Evolutionary conservation across 2,888 invertebrate genomes (phyloP), one percentile per base, ranked within the genome.

Genomic region (Limnephilus auricula): DNA sequence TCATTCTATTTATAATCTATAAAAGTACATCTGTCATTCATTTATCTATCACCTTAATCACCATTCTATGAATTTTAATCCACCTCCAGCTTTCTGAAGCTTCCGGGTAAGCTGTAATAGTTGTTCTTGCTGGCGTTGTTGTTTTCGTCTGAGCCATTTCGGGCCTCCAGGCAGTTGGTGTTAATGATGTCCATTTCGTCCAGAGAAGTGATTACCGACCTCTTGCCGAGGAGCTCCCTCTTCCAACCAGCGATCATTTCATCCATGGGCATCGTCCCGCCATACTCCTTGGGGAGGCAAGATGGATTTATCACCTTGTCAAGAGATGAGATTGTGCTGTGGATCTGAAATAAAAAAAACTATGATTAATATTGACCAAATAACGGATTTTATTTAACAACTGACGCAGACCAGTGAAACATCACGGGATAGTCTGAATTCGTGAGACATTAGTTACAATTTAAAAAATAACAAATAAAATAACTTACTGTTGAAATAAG

Each of bases 231-330:
- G 65, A 98, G 94, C 93, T 98, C 96, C 79, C 96, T 95, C 93
- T 97, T 97, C 95, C 97, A 98, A 93, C 96, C 95, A 88, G 96
- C 96, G 25, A 98, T 96, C 98, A 98, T 98, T 93, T 97, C 97
- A 40, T 96, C 95, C 94, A 97, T 95, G 13, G 97, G 96, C 93
- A 98, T 96, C 6, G 95, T 95, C 2, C 98, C 98, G 0, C 98
- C 98, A 94, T 97, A 97, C 93, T 97, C 97, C 40, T 96, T 95
- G 0, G 98, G 98, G 82, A 98, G 95, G 92, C 97, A 97, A 18
- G 95, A 95, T 0, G 95, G 94, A 93, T 97, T 97, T 3, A 98
- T 94, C 88, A 95, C 94, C 93, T 97, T 96, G 93, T 96, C 96
- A 13, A 98, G 94, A 15, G 97, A 96, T 89, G 96, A 96, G 9